Evolutionary conservation across 2,113 vertebrate genomes (phyloP).

Genomic region (Sebastes schlegelii): DNA sequence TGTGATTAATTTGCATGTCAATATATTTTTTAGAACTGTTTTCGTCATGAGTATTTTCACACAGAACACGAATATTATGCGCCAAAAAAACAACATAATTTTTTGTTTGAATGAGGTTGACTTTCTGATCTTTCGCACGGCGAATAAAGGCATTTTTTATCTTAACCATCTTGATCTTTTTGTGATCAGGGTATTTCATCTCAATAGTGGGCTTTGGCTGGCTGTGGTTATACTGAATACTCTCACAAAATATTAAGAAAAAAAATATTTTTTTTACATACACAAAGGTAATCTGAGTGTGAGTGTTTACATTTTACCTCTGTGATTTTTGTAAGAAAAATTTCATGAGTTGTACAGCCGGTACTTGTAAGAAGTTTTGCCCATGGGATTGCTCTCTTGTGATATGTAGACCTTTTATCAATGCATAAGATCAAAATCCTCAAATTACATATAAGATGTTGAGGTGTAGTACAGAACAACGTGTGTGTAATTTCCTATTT

Average conservation of each 20-base stretch:
- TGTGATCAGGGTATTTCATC: background rate
- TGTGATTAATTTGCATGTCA: no score
- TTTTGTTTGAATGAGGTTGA: no score
- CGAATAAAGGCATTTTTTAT: background rate
- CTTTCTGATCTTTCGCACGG: no score
- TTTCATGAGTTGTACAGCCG: background rate
- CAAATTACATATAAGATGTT: slow-evolving; percentile 17
- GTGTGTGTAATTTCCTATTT: slow-evolving; percentile 50
- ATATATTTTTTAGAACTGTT: no score
- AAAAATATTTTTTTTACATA: background rate
- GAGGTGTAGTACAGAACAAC: slow-evolving; percentile 20
- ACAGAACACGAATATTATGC: no score
- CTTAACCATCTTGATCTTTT: background rate
- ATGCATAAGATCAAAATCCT: slow-evolving; percentile 32
- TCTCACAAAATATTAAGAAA: no score
- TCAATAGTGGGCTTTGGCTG: background rate
- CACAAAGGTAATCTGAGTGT: no score
- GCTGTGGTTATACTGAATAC: background rate
- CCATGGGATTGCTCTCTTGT: background rate
- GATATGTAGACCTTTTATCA: background rate
- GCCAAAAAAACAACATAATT: no score
- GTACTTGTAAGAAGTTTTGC: background rate
- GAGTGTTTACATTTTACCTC: background rate
- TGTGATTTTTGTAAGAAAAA: slow-evolving; percentile 6
- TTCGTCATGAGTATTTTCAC: no score